These are phyloP conservation scores for Ondatra zibethicus DNA, from an alignment of 2,113 vertebrate genomes.

Conservation along the genomic window DNA sequence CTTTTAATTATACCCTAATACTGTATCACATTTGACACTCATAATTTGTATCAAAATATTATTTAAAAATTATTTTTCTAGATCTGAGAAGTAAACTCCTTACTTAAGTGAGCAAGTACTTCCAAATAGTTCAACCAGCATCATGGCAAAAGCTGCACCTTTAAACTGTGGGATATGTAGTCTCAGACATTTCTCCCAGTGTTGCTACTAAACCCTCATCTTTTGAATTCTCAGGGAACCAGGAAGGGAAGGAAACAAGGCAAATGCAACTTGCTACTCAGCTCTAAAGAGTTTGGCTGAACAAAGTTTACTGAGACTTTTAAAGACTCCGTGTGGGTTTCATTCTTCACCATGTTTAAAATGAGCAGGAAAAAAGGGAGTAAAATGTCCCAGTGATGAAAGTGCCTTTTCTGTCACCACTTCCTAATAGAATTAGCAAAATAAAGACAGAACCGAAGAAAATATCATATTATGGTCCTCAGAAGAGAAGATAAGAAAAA, in stretches of 20 bases:
- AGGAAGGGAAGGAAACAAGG: background rate
- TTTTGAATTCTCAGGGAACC: background rate
- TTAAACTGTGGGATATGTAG: background rate
- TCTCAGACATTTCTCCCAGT: background rate
- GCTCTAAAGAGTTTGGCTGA: background rate
- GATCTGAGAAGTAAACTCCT: background rate
- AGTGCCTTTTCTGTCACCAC: background rate
- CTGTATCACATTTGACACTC: background rate
- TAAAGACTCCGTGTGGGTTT: background rate
- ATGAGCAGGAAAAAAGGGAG: background rate
- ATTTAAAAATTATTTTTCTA: background rate
- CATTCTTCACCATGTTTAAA: background rate
- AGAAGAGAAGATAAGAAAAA: background rate
- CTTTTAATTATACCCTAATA: background rate
- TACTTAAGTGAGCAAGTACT: background rate
- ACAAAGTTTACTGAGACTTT: background rate
- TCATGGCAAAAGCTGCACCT: background rate
- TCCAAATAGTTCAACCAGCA: background rate
- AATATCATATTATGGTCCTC: background rate
- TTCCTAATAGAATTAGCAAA: background rate
- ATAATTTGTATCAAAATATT: background rate
- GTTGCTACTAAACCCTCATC: background rate
- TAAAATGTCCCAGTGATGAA: background rate
- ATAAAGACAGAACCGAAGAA: background rate
- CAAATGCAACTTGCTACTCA: background rate